Base-by-base conservation (phyloP, 2,797 vertebrate genomes). In the Centropyge bicolor region DNA sequence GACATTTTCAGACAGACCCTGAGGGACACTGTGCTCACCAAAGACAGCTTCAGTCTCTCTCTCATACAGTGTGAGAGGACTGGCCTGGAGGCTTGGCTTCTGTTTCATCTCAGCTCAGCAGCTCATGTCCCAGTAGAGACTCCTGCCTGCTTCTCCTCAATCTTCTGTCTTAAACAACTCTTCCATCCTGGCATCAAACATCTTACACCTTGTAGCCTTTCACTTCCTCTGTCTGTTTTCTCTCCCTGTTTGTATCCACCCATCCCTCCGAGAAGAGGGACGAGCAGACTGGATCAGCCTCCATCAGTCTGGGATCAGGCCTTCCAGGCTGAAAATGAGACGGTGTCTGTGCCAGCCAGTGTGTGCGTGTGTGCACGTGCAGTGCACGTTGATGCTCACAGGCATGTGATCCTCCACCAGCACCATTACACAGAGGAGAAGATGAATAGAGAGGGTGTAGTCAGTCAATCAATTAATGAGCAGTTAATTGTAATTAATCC, bases 401-500 rank as follows among this genome's bases (percentile, higher is more conserved):
- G 52, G 76, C 67, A 69, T 14, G 38, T 65, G 40, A 65, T 40
- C 60, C 64, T 77, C 60, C 68, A 63, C 62, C 35, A 72, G 54
- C 67, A 35, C 55, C 35, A 66, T 71, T 46, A 76, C 35, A 49
- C 78, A 40, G 6, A 73, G 24, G 36, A 72, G 12, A 68, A 80
- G 57, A 75, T 55, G 51, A 77, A 63, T 22, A 41, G 31, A 52
- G 55, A 80, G 82, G 61, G 70, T 46, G 69, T 76, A 83, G 65
- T 78, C 70, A 78, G 57, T 83, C 74, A 74, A 87, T 91, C 78
- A 88, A 90, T 88, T 81, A 87, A 92, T 87, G 74, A 89, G 75
- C 59, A 82, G 82, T 71, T 87, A 81, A 88, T 85, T 87, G 81
- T 86, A 84, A 90, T 91, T 68, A 89, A 89, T 88, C 75, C 79